Base-by-base conservation (phyloP, 2,113 vertebrate species). In the Dasyprocta punctata region DNA sequence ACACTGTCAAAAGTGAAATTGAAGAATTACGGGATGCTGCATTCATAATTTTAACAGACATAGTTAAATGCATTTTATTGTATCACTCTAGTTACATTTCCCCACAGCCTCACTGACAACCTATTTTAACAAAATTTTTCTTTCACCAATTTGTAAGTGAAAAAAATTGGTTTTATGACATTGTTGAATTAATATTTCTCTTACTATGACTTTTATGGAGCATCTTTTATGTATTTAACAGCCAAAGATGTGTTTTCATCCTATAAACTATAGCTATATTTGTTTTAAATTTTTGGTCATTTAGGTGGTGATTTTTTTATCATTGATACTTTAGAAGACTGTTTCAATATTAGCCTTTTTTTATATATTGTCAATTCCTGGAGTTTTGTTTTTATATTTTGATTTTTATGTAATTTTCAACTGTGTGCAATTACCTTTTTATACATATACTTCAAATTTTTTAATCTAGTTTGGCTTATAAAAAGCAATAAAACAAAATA, bases 401-500 rank as follows among this genome's bases (percentile, higher is more conserved):
- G 33, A 89, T 11, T 47, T 69, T 77, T 17, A 19, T 58, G 81
- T 84, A 44, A 22, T 19, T 90, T 90, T 69, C 87, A n/a, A 3
- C 14, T 17, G 19, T 22, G 0, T 6, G 80, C 17, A 60, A 60
- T 61, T 71, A 75, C 65, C 7, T 65, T 75, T 54, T 41, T 1
- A 13, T 89, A 83, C 89, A 52, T 52, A 71, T 63, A 3, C 44
- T 2, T 85, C 6, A 88, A 90, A 75, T 47, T 33, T 75, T 54
- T 67, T 92, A 36, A 61, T 83, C 17, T 89, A 13, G 5, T 60
- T 58, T 75, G n/a, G 4, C 22, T 92, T 92, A n/a, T 24, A 94
- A 75, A 94, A 41, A 52, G 36, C 38, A 90, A 83, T 85, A 89
- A 89, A 92, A 87, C 47, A 84, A 33, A 92, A 92, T 10, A 78